Conservation (phyloP, 1,140 invertebrate species). For the Pseudomyrmex sp. region DNA sequence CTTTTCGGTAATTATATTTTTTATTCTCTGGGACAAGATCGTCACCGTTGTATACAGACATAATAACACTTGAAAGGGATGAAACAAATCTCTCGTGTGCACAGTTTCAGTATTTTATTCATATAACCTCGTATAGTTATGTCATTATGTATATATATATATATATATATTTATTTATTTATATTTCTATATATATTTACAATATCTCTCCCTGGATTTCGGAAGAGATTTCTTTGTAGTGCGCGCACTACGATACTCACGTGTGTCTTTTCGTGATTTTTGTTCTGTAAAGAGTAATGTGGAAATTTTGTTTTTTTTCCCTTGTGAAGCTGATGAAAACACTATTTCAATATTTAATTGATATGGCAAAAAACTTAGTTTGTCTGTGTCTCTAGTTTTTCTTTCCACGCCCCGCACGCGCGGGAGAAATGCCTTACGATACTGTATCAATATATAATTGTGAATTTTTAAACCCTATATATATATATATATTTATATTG, state of each 20-base stretch:
- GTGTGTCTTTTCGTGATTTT: constrained; percentile 30
- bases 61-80: constrained; percentile 15
- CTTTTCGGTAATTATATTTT: too few relatives aligned
- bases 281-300: constrained; percentile 50
- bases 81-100: constrained; percentile 30
- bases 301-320: constrained; percentile 53
- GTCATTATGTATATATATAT: constrained; percentile 55
- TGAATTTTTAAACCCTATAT: background rate
- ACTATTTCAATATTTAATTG: constrained; percentile 53
- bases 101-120: constrained; percentile 78
- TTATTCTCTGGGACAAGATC: too few relatives aligned
- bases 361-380: constrained; percentile 15
- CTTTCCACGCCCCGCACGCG: background rate
- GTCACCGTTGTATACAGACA: too few relatives aligned
- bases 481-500: background rate
- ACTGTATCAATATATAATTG: background rate
- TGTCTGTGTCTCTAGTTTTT: background rate
- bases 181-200: constrained; percentile 77
- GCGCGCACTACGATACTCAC: constrained; percentile 65
- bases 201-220: constrained; percentile 59
- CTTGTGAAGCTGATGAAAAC: constrained; percentile 50
- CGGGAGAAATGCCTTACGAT: background rate
- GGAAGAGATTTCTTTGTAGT: constrained; percentile 62
- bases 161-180: too few relatives aligned
- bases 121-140: constrained; percentile 77